phyloP scores from a whole-genome alignment of 2,113 vertebrate genomes.

The Hystrix cristata region DNA sequence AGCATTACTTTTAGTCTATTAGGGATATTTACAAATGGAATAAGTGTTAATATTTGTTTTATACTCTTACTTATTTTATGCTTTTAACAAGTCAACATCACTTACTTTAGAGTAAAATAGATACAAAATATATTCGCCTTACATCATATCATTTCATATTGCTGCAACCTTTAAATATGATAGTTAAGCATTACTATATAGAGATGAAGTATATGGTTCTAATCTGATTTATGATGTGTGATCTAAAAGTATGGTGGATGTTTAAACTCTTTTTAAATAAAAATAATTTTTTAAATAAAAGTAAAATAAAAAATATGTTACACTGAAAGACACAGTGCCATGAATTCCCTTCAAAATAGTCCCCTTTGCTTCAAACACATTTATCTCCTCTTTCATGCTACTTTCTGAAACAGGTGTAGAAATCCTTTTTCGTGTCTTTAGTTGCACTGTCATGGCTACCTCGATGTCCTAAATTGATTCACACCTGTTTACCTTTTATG shows the following conservation, averaged over 20 bases:
- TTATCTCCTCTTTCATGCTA: not conserved
- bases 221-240: not conserved
- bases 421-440: not conserved
- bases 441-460: not conserved
- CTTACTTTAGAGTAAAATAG: conserved; percentile 1
- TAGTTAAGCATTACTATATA: conserved; percentile 43
- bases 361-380: not conserved
- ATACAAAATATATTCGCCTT: not conserved
- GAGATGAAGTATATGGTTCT: conserved; percentile 9
- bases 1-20: conserved; percentile 8
- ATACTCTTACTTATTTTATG: conserved; percentile 41
- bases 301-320: not conserved
- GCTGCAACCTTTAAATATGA: not conserved
- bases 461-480: not conserved
- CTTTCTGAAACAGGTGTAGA: not conserved
- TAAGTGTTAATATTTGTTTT: conserved; percentile 26
- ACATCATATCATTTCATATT: not conserved
- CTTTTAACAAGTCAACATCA: conserved; percentile 1
- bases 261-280: not conserved
- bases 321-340: not conserved
- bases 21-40: not conserved
- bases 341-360: not conserved
- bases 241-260: not conserved
- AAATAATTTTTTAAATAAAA: not conserved
- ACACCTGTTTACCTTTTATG: not conserved